Conservation (phyloP, 2,797 vertebrate genomes). For the Myotis pilosus region DNA sequence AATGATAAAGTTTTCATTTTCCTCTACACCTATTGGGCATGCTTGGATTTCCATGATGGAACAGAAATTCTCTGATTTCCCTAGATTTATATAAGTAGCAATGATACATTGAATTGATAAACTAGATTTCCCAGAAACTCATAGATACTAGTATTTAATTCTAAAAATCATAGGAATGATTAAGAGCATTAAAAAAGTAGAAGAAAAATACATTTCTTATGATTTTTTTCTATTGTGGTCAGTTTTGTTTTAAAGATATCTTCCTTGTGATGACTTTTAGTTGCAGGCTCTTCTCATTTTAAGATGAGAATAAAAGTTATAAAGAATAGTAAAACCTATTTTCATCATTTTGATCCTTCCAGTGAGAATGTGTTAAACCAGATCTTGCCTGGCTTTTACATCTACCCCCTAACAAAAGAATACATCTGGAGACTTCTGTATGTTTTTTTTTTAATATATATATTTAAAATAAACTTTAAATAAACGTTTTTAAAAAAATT, state of each 20-base stretch:
- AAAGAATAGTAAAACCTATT: constrained; percentile 35
- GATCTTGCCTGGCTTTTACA: neutral
- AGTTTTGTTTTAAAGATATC: constrained; percentile 13
- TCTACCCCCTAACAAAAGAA: neutral
- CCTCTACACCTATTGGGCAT: neutral
- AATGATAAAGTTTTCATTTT: neutral
- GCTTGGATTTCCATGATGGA: neutral
- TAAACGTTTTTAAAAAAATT: constrained; percentile 64
- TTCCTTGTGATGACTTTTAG: neutral
- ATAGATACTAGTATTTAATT: constrained; percentile 44
- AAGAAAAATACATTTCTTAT: constrained; percentile 23
- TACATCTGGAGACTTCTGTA: neutral
- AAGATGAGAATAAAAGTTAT: constrained; percentile 51
- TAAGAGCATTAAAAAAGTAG: constrained; percentile 58
- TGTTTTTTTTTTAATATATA: neutral
- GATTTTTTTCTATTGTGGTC: constrained; percentile 21
- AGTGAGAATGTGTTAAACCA: neutral
- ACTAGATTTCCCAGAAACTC: constrained; percentile 50
- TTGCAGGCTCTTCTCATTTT: constrained; percentile 34
- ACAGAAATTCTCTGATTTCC: neutral
- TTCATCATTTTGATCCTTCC: neutral
- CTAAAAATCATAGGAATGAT: constrained; percentile 54
- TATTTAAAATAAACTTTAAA: constrained; percentile 60
- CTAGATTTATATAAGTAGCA: neutral
- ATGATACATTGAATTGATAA: constrained; percentile 33